These are phyloP conservation scores for Rhynchotus rufescens DNA, from an alignment of 2,797 vertebrate genomes.

Conservation along the genomic window DNA sequence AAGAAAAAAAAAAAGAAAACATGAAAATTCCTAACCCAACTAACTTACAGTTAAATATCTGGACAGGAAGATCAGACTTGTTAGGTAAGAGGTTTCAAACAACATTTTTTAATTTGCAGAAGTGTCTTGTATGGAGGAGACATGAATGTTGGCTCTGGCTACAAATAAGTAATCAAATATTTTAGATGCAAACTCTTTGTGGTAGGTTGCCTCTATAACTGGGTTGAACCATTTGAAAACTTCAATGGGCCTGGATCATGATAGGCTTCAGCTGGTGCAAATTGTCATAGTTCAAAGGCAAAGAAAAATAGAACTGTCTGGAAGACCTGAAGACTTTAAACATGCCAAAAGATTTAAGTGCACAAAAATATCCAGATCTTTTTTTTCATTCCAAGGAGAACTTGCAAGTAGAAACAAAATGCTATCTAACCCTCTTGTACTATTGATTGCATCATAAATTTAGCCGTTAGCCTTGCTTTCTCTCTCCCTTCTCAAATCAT, in stretches of 20 bases:
- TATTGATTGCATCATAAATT: neutral
- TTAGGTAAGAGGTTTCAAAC: neutral
- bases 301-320: neutral
- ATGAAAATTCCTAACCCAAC: neutral
- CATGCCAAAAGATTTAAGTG: neutral
- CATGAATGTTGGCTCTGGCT: neutral
- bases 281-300: neutral
- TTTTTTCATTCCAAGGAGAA: neutral
- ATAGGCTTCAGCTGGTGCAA: neutral
- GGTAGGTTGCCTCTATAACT: neutral
- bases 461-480: neutral
- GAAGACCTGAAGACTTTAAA: neutral
- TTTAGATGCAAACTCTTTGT: neutral
- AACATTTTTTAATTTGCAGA: neutral
- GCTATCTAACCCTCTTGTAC: neutral
- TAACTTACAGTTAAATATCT: neutral
- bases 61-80: neutral
- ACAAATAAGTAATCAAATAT: neutral
- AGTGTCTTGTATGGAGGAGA: neutral
- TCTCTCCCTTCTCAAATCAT: neutral
- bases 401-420: neutral
- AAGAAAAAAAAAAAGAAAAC: neutral
- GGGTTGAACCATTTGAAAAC: neutral
- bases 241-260: neutral
- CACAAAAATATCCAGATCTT: neutral